Conservation (phyloP, 2,797 vertebrate species). For the Centroberyx gerrardi region DNA sequence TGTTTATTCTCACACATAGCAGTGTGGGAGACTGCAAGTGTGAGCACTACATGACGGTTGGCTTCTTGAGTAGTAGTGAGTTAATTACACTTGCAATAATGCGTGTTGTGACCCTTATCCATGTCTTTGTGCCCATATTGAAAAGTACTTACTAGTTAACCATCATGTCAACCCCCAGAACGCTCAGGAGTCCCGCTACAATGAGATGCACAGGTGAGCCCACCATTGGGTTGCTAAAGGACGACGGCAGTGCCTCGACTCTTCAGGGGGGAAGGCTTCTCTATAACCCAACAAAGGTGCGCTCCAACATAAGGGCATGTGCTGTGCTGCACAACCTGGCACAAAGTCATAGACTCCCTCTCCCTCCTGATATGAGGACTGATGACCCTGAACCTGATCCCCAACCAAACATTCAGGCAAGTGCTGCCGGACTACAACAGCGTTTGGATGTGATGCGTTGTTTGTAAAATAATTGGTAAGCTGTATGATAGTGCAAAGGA, state of each 20-base stretch:
- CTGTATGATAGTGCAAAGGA: too few relatives aligned
- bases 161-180: neutral
- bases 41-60: neutral
- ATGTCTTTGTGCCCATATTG: neutral
- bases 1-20: neutral
- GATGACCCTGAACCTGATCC: too few relatives aligned
- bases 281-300: neutral
- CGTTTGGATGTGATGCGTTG: too few relatives aligned
- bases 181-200: neutral
- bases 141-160: neutral
- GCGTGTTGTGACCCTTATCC: neutral
- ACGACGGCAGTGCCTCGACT: too few relatives aligned
- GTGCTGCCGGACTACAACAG: too few relatives aligned
- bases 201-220: neutral
- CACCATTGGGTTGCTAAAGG: neutral
- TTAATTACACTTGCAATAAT: constrained; percentile 6
- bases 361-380: too few relatives aligned
- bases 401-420: too few relatives aligned
- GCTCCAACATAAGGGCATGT: too few relatives aligned
- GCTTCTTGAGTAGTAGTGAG: neutral
- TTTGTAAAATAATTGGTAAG: too few relatives aligned
- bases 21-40: neutral
- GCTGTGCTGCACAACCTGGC: too few relatives aligned
- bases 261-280: neutral
- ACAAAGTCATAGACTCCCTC: too few relatives aligned